phyloP scores from a whole-genome alignment of 2,113 vertebrate species.

The Montifringilla adamsi region DNA sequence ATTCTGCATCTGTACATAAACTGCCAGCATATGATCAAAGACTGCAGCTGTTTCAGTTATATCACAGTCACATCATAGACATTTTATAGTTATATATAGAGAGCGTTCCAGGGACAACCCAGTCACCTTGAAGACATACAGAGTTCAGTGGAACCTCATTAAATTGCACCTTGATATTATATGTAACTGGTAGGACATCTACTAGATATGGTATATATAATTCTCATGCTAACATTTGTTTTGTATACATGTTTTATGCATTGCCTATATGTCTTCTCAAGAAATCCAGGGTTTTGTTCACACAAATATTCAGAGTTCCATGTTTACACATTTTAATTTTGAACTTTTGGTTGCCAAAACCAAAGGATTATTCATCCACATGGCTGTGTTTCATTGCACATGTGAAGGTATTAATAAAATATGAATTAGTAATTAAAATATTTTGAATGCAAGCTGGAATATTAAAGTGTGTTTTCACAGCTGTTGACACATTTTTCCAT shows the following conservation, averaged over 20 bases:
- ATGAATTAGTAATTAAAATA: neutral
- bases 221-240: neutral
- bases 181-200: neutral
- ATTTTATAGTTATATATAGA: neutral
- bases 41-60: conserved; percentile 24
- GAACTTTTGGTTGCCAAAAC: neutral
- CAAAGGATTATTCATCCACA: neutral
- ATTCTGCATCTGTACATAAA: conserved; percentile 27
- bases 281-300: neutral
- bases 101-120: neutral
- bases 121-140: neutral
- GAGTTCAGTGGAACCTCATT: neutral
- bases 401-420: neutral
- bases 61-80: neutral
- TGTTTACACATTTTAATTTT: neutral
- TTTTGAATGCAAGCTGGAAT: neutral
- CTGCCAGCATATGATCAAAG: conserved; percentile 34
- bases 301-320: neutral
- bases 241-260: neutral
- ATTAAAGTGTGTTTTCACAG: neutral
- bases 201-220: neutral
- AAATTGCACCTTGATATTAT: neutral
- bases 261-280: neutral
- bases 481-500: neutral
- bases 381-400: neutral